Base-by-base conservation (phyloP, 2,113 vertebrate genomes). In the Oreocharis arfaki region DNA sequence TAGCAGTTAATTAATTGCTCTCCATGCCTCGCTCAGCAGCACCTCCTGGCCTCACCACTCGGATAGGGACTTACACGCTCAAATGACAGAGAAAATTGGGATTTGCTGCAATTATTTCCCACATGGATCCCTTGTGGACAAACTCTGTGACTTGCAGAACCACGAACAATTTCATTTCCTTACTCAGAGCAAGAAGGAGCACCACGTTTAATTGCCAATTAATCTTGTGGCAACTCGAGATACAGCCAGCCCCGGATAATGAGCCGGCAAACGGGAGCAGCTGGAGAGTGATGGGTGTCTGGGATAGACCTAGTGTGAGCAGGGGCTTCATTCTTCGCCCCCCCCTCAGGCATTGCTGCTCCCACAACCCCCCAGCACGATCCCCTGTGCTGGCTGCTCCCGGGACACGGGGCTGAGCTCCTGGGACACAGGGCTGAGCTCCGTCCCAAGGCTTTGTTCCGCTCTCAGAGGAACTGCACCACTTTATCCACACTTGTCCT, bases 201-300 rank as follows among this genome's bases (percentile, higher is more conserved):
- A 87, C 1, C 50, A 30, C 3, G 0, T 42, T 76, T 94, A 91
- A 95, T 88, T 91, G 93, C 70, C 92, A 95, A 80, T 93, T 95
- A 93, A 91, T 82, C 30, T 15, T 2, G 46, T 44, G 75, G 79
- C 44, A 49, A 20, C 30, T 22, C 4, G 61, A 75, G 60, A 41
- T 5, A 1, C 53, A 79, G 24, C 20, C 77, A 71, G 65, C 18
- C 17, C 63, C 1, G 23, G 82, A 2, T 44, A 59, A 84, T 0
- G 56, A 91, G 84, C 56, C 7, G 0, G 10, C 19, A 26, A 18
- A 35, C 0, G 2, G 73, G 68, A 53, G 60, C 53, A 35, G 39
- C 2, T 10, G 74, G 74, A 19, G 19, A 69, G 50, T 0, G 9
- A 6, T 1, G 37, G 15, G 32, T 0, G 7, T 4, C n/a, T 70